A percentile compares a stretch with the other conserved stretches of the same genome.
Conservation (phyloP, 2,888 invertebrate genomes). For the Acronicta psi region DNA sequence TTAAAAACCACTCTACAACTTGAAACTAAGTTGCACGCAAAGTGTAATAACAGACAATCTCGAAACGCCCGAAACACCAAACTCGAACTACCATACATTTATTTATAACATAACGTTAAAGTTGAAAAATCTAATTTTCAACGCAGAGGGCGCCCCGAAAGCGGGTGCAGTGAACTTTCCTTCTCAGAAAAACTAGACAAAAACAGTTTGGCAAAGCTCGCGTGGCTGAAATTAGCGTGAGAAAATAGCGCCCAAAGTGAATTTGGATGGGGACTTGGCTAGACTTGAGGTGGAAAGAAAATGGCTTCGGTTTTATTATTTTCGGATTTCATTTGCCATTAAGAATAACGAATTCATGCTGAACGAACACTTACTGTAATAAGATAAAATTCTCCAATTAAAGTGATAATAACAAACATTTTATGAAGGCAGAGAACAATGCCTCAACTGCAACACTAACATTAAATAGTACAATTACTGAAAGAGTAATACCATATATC, state of each 20-base stretch:
- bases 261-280: constrained; percentile 45
- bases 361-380: no score
- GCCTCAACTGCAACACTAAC: no score
- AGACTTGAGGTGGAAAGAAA: constrained; percentile 39
- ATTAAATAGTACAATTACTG: no score
- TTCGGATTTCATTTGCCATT: constrained; percentile 10
- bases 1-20: constrained; percentile 40
- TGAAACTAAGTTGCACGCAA: constrained; percentile 48
- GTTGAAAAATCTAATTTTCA: constrained; percentile 69
- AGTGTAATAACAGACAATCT: constrained; percentile 58
- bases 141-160: constrained; percentile 71
- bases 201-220: constrained; percentile 78
- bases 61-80: constrained; percentile 50
- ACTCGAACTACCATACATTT: constrained; percentile 41
- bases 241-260: constrained; percentile 60
- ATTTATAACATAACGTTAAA: constrained; percentile 49
- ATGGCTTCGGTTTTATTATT: constrained; percentile 20
- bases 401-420: no score
- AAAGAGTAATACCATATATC: no score
- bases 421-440: no score
- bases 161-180: constrained; percentile 75
- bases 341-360: background rate
- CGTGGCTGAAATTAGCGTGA: constrained; percentile 76
- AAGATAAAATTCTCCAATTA: no score
- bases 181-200: constrained; percentile 78